A percentile compares a stretch with the other conserved stretches of the same genome.
Evolutionary conservation across 2,113 vertebrate species (phyloP).

Genomic region (Equus przewalskii): DNA sequence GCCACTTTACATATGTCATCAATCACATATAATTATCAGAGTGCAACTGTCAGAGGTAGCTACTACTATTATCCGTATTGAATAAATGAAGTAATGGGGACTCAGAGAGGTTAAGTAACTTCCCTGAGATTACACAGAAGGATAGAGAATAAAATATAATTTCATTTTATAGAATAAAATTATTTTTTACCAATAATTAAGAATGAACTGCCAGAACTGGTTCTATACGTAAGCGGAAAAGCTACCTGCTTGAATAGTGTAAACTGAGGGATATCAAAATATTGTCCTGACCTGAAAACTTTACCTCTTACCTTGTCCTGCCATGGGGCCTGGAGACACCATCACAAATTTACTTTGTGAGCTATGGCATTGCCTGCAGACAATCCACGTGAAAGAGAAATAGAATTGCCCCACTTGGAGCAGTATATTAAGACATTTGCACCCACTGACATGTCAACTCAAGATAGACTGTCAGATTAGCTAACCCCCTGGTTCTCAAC

Average conservation of each 20-base stretch:
- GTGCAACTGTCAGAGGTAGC: background rate
- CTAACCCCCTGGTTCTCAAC: background rate
- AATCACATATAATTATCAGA: background rate
- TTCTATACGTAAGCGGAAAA: constrained; percentile 26
- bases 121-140: background rate
- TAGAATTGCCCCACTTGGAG: background rate
- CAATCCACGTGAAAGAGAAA: background rate
- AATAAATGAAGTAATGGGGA: constrained; percentile 26
- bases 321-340: background rate
- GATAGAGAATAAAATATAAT: constrained; percentile 41
- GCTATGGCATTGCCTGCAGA: background rate
- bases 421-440: background rate
- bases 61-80: background rate
- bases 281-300: background rate
- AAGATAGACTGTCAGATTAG: background rate
- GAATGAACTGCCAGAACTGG: background rate
- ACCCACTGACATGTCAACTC: background rate
- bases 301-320: background rate
- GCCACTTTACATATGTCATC: background rate
- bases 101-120: background rate
- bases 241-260: background rate
- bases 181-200: constrained; percentile 56
- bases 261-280: background rate
- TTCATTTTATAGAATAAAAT: constrained; percentile 34
- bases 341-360: background rate